phyloP scores from a whole-genome alignment of 2,113 vertebrate genomes.

The Paracanthobrama guichenoti region DNA sequence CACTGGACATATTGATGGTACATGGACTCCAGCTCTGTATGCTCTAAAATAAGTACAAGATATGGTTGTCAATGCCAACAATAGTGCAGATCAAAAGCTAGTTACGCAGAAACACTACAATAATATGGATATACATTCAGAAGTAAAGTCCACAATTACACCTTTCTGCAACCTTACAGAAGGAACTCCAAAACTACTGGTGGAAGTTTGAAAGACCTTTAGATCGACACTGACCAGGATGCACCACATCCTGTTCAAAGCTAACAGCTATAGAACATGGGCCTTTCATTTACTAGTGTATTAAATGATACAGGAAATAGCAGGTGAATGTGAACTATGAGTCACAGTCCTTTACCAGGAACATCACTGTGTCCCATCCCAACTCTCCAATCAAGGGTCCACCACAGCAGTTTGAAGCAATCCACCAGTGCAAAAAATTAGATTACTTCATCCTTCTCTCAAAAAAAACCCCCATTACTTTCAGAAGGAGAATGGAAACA shows the following conservation, averaged over 20 bases:
- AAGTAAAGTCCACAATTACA: background rate
- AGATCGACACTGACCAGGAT: background rate
- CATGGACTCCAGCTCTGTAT: slow-evolving; percentile 60
- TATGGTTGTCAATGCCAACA: background rate
- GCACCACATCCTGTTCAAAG: background rate
- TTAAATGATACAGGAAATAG: background rate
- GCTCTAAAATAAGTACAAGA: slow-evolving; percentile 27
- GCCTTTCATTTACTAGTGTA: background rate
- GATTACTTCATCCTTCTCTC: slow-evolving; percentile 35
- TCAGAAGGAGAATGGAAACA: background rate
- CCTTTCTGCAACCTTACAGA: background rate
- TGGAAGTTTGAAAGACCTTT: background rate
- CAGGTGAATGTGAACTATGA: slow-evolving; percentile 10
- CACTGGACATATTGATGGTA: slow-evolving; percentile 57
- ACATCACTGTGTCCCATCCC: background rate
- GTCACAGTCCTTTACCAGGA: background rate
- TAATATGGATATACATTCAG: background rate
- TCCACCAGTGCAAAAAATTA: slow-evolving; percentile 37
- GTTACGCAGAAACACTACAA: background rate
- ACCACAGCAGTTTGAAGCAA: slow-evolving; percentile 43
- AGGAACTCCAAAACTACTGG: background rate
- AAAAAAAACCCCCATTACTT: slow-evolving; percentile 29
- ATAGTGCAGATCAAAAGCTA: background rate
- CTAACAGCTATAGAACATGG: background rate
- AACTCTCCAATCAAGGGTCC: slow-evolving; percentile 20